Conservation (phyloP, 1,140 invertebrate genomes). For the Diplogasteroides magnus region DNA sequence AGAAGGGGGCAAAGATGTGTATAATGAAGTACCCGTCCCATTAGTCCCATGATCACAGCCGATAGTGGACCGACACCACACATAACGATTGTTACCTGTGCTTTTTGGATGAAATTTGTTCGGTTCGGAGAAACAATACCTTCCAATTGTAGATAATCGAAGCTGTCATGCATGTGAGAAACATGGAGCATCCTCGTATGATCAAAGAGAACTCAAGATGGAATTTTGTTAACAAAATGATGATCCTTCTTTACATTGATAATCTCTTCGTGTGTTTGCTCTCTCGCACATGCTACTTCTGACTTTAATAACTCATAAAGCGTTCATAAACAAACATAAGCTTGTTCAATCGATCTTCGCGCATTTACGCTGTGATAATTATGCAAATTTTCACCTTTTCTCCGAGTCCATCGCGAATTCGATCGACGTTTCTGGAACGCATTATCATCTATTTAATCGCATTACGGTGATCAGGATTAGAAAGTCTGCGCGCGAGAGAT, state of each 20-base stretch:
- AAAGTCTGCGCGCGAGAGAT: too few species aligned
- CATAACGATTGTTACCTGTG: neutral
- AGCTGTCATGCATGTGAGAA: conserved; percentile 14
- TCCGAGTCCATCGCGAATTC: conserved; percentile 80
- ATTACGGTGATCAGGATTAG: too few species aligned
- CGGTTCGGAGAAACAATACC: conserved; percentile 2
- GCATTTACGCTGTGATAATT: conserved; percentile 59
- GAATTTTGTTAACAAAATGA: neutral
- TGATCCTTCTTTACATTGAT: neutral
- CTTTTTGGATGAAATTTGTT: neutral
- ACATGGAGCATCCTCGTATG: neutral
- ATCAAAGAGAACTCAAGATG: neutral
- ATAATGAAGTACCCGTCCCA: conserved; percentile 10
- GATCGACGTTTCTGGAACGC: conserved; percentile 70
- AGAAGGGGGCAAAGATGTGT: neutral
- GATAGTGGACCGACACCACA: conserved; percentile 12
- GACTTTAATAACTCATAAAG: conserved; percentile 2
- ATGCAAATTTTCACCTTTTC: conserved; percentile 77
- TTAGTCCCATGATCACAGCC: conserved; percentile 33
- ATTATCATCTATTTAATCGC: neutral
- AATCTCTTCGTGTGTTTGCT: neutral
- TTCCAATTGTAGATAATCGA: conserved; percentile 37
- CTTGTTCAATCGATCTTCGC: neutral
- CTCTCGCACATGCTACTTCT: conserved; percentile 14
- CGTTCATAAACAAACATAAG: neutral